Evolutionary conservation across 1,140 invertebrate genomes (phyloP).

Genomic region (Drosophila nasuta): DNA sequence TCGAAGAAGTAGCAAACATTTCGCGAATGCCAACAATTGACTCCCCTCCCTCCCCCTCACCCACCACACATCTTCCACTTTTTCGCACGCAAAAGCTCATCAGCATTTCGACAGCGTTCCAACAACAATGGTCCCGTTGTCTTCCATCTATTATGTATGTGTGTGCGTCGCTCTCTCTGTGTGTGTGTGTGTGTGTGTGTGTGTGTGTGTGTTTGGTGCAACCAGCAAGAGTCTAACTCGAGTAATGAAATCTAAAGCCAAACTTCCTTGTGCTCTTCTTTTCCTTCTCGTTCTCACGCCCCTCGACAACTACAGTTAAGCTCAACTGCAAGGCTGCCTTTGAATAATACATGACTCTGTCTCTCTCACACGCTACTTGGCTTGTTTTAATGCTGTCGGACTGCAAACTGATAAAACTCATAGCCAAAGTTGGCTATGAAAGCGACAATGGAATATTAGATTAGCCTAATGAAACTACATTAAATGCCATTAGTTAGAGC

Average conservation of each 20-base stretch:
- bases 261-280: neutral
- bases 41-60: neutral
- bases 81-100: slow-evolving; percentile 36
- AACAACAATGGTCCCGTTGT: slow-evolving; percentile 2
- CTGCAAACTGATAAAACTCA: slow-evolving; percentile 19
- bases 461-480: slow-evolving; percentile 8
- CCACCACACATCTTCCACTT: no score
- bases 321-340: slow-evolving; percentile 7
- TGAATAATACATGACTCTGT: slow-evolving; percentile 40
- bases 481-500: neutral
- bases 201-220: slow-evolving; percentile 4
- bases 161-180: neutral
- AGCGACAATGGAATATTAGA: slow-evolving; percentile 25
- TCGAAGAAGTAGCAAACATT: slow-evolving; percentile 36
- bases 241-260: slow-evolving; percentile 25
- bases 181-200: slow-evolving; percentile 1
- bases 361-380: neutral
- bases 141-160: slow-evolving; percentile 9
- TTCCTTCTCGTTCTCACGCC: neutral
- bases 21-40: slow-evolving; percentile 48
- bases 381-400: slow-evolving; percentile 2
- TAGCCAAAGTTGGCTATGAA: slow-evolving; percentile 13
- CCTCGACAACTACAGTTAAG: neutral
- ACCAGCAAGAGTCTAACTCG: slow-evolving; percentile 11
- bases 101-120: slow-evolving; percentile 23